Percentiles rank a stretch among this genome's conserved stretches.
phyloP scores from a whole-genome alignment of 37 sponge, comb jelly and placozoan genomes.

The Crambe crambe region DNA sequence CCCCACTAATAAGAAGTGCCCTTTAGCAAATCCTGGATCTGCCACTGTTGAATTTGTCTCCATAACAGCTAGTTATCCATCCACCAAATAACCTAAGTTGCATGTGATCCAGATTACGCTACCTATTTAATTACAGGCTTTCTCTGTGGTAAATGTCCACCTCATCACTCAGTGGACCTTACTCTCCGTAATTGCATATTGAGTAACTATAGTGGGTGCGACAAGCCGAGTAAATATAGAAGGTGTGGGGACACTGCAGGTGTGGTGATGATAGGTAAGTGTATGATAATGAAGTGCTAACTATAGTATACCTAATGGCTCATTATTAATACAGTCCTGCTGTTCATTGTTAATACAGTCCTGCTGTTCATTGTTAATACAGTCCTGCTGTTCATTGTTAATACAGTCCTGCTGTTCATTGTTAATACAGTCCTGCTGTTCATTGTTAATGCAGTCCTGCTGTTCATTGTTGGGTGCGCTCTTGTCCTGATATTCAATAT shows the following conservation, averaged over 20 bases:
- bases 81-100: too few relatives aligned
- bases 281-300: background rate
- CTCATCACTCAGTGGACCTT: slow-evolving; percentile 12
- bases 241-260: background rate
- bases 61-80: too few relatives aligned
- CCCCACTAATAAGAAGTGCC: background rate
- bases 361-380: too few relatives aligned
- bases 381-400: too few relatives aligned
- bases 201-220: background rate
- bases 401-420: too few relatives aligned
- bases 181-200: slow-evolving; percentile 7
- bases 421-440: too few relatives aligned
- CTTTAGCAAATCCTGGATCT: background rate
- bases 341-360: too few relatives aligned
- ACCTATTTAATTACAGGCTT: too few relatives aligned
- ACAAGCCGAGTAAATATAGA: too few relatives aligned
- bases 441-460: slow-evolving; percentile 42
- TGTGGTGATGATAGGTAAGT: slow-evolving; percentile 25
- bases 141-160: slow-evolving; percentile 35
- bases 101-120: too few relatives aligned
- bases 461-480: background rate
- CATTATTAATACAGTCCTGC: too few relatives aligned
- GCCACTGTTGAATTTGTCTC: too few relatives aligned
- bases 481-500: slow-evolving; percentile 49
- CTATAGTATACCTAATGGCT: background rate